Conservation (phyloP, 2,797 vertebrate genomes). For the Glossophaga mutica region DNA sequence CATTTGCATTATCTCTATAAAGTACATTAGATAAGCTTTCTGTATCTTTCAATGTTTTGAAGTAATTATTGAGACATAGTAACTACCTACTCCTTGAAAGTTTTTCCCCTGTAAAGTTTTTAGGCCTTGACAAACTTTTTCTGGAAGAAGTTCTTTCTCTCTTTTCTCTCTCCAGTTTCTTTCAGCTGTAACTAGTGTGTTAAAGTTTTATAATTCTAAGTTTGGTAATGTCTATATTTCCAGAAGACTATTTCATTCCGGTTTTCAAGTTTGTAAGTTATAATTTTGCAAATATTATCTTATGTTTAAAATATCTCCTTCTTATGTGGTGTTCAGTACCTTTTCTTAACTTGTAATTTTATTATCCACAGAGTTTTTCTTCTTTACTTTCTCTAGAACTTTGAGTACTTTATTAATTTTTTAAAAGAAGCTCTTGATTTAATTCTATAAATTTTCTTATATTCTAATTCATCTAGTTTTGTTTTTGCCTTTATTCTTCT, state of each 20-base stretch:
- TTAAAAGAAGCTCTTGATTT: not conserved
- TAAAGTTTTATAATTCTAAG: constrained; percentile 35
- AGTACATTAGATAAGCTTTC: not conserved
- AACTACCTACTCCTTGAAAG: constrained; percentile 2
- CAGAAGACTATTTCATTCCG: not conserved
- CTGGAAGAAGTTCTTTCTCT: not conserved
- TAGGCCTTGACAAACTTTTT: not conserved
- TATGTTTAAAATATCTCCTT: not conserved
- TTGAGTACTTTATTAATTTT: not conserved
- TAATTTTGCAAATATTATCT: constrained; percentile 5
- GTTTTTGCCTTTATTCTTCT: not conserved
- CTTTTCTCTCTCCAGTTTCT: not conserved
- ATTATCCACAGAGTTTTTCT: not conserved
- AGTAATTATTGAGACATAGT: not conserved
- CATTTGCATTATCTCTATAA: not conserved
- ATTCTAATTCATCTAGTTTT: not conserved
- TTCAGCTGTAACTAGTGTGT: not conserved
- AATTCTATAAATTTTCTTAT: constrained; percentile 1
- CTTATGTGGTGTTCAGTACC: not conserved
- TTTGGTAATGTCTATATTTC: not conserved
- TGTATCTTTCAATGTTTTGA: constrained; percentile 30
- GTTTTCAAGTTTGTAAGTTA: constrained; percentile 25
- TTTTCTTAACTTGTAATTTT: not conserved
- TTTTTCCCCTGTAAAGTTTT: not conserved
- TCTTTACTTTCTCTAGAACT: constrained; percentile 16